Percentiles rank a stretch among this genome's conserved stretches.
Evolutionary conservation across 2,797 vertebrate genomes (phyloP).

Genomic region (Sebastes matsubarae): DNA sequence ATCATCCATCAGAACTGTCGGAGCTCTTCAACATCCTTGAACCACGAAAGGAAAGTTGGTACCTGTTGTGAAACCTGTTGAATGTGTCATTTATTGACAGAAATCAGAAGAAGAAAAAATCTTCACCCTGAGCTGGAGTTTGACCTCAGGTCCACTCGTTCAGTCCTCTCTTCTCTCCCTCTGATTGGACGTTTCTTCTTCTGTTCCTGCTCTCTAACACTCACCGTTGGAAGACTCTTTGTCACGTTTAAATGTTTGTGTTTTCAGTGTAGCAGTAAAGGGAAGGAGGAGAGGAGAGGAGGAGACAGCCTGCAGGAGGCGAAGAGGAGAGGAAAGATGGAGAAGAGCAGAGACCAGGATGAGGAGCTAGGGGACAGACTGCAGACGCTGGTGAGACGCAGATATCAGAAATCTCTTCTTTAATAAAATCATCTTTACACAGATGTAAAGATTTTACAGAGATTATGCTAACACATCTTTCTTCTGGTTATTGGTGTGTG

Average conservation of each 20-base stretch:
- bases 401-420: not conserved
- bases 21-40: no score
- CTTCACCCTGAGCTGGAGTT: constrained; percentile 4
- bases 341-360: constrained; percentile 48
- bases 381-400: constrained; percentile 46
- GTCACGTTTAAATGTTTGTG: not conserved
- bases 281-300: constrained; percentile 41
- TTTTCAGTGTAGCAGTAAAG: constrained; percentile 34
- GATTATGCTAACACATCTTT: no score
- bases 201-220: no score
- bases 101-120: not conserved
- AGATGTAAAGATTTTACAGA: not conserved
- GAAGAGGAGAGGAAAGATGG: constrained; percentile 70
- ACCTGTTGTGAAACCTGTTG: no score
- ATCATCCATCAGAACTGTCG: no score
- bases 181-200: no score
- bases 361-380: constrained; percentile 51
- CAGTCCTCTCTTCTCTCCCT: not conserved
- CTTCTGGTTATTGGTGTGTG: not conserved
- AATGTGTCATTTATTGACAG: not conserved
- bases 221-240: no score
- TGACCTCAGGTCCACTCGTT: not conserved
- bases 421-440: not conserved
- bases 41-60: no score
- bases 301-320: constrained; percentile 54